These are phyloP conservation scores for Hapalemur alaotrensis DNA, from an alignment of 2,797 vertebrate genomes.

Conservation along the genomic window DNA sequence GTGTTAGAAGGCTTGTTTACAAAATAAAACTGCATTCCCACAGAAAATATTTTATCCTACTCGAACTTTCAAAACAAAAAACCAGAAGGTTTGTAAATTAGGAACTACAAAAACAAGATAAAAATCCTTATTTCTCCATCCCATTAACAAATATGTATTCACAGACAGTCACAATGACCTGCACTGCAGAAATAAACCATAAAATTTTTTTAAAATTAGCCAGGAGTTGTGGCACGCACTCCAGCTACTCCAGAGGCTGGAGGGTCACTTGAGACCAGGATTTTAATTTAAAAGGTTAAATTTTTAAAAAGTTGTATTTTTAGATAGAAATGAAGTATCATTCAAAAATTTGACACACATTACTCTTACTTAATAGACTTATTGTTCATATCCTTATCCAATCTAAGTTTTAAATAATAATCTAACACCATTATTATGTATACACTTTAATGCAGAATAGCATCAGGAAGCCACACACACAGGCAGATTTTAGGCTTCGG, in stretches of 20 bases:
- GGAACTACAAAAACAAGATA: background rate
- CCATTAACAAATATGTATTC: background rate
- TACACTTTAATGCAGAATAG: background rate
- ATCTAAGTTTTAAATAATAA: background rate
- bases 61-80: background rate
- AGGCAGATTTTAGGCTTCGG: background rate
- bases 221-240: too few species aligned
- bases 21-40: background rate
- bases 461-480: background rate
- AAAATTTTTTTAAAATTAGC: background rate
- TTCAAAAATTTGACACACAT: background rate
- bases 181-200: background rate
- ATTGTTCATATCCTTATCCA: background rate
- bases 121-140: background rate
- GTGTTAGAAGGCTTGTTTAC: background rate
- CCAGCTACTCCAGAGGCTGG: too few species aligned
- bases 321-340: background rate
- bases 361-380: background rate
- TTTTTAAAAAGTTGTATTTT: background rate
- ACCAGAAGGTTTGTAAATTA: background rate
- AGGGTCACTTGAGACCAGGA: too few species aligned
- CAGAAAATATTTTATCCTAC: background rate
- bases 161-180: background rate
- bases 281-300: background rate
- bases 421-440: background rate